Percentiles rank a stretch among this genome's conserved stretches.
phyloP scores from a whole-genome alignment of 92 coral and sea anemone genomes.

The Epizoanthus stellaris region DNA sequence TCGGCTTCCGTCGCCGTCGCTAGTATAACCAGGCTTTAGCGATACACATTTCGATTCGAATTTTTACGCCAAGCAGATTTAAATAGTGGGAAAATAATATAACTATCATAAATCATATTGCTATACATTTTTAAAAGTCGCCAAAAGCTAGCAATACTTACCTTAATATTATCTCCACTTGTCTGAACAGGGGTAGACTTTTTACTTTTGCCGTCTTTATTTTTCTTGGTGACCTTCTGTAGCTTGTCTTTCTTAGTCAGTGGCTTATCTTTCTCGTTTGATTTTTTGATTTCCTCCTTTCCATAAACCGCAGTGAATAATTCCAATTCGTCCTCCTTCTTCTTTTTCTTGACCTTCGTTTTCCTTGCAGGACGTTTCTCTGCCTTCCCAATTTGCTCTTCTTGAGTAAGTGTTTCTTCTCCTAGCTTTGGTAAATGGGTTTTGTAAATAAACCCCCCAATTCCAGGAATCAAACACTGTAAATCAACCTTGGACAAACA shows the following conservation, averaged over 20 bases:
- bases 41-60: too few species aligned
- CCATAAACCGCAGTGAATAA: neutral
- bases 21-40: too few species aligned
- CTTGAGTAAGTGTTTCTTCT: neutral
- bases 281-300: neutral
- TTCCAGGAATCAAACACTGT: constrained; percentile 14
- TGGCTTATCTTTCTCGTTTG: neutral
- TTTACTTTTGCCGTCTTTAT: neutral
- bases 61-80: too few species aligned
- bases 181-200: neutral
- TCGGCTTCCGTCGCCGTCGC: too few species aligned
- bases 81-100: too few species aligned
- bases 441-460: constrained; percentile 21
- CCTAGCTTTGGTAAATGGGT: constrained; percentile 21
- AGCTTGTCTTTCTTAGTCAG: neutral
- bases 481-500: constrained; percentile 14
- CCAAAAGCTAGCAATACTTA: too few species aligned
- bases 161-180: too few species aligned
- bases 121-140: too few species aligned
- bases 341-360: neutral
- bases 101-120: too few species aligned
- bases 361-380: neutral
- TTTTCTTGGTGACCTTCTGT: neutral
- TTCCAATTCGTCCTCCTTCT: neutral
- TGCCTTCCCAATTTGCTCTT: too few species aligned